Conservation (phyloP, 2,888 invertebrate genomes). For the Drosophila testacea region DNA sequence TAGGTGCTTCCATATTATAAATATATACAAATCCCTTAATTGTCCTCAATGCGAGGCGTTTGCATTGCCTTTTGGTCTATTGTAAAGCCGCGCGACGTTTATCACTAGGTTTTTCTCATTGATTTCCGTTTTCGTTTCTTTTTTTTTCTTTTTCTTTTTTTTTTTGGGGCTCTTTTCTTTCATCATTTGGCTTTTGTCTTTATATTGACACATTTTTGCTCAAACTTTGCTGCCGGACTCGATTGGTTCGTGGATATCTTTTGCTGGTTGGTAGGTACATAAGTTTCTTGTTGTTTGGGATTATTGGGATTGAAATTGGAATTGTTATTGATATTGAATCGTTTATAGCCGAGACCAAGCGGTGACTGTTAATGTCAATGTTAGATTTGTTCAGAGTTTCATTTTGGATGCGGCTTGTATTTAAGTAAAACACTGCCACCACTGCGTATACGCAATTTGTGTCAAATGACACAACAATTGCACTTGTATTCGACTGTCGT, state of each 20-base stretch:
- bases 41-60: conserved; percentile 34
- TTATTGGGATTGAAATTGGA: background rate
- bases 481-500: conserved; percentile 56
- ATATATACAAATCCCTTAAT: conserved; percentile 22
- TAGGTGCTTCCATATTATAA: conserved; percentile 32
- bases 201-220: conserved; percentile 84
- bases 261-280: conserved; percentile 46
- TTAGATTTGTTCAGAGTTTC: conserved; percentile 11
- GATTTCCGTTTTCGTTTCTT: background rate
- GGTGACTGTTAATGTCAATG: conserved; percentile 62
- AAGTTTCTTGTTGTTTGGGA: background rate
- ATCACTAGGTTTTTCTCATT: conserved; percentile 75
- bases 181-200: conserved; percentile 80
- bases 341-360: conserved; percentile 80
- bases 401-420: conserved; percentile 69
- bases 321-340: conserved; percentile 13
- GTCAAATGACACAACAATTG: conserved; percentile 55
- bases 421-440: conserved; percentile 85
- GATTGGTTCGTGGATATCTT: conserved; percentile 73
- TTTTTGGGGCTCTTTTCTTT: conserved; percentile 44
- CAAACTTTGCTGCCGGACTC: conserved; percentile 85
- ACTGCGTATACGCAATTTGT: conserved; percentile 82
- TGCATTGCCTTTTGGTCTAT: conserved; percentile 78
- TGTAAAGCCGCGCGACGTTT: conserved; percentile 77
- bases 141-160: conserved; percentile 23